A percentile compares a stretch with the other conserved stretches of the same genome.
Evolutionary conservation across 2,797 vertebrate species (phyloP).

Genomic region (Helarctos malayanus): DNA sequence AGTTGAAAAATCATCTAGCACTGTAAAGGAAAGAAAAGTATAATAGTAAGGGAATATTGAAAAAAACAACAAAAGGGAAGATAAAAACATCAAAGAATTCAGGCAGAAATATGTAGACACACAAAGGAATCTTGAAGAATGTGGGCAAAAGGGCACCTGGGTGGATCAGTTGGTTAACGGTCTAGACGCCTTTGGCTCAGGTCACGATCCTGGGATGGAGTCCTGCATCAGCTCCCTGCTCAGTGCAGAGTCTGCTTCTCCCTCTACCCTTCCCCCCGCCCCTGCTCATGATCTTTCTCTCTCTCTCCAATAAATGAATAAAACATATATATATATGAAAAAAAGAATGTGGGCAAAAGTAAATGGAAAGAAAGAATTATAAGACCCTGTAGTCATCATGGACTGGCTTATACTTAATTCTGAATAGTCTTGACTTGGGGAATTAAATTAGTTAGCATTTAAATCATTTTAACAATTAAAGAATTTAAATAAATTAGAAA

Average conservation of each 20-base stretch:
- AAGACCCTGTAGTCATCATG: not conserved
- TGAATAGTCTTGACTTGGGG: not conserved
- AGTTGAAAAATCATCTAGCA: not conserved
- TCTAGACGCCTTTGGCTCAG: not conserved
- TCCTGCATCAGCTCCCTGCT: too few species aligned
- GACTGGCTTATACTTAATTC: not conserved
- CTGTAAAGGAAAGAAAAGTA: not conserved
- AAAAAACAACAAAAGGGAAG: not conserved
- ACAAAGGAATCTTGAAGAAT: not conserved
- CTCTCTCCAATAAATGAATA: not conserved
- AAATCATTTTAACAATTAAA: not conserved
- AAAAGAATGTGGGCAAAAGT: not conserved
- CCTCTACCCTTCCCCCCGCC: too few species aligned
- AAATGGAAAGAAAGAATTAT: not conserved
- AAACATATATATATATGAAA: not conserved
- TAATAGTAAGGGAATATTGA: not conserved
- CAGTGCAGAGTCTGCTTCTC: too few species aligned
- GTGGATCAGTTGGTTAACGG: not conserved
- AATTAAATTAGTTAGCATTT: not conserved
- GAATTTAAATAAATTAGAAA: not conserved
- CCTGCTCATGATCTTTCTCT: not conserved
- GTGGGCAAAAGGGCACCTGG: not conserved
- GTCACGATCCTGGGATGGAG: not conserved
- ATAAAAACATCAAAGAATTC: not conserved
- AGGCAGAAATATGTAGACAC: not conserved